Base-by-base conservation (phyloP, 2,113 vertebrate species). In the Calidris pugnax region DNA sequence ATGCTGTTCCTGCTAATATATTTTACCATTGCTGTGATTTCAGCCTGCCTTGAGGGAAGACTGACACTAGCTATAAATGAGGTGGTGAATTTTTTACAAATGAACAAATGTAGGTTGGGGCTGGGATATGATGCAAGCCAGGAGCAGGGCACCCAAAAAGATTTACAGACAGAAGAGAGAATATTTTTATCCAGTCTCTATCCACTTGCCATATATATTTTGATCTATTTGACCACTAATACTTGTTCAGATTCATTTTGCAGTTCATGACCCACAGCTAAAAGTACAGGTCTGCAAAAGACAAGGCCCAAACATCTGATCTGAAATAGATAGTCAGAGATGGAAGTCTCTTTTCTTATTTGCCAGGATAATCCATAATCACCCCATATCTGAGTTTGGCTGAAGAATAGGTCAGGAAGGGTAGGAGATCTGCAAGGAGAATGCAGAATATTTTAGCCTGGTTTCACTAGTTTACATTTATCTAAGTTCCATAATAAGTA, bases 401-500 rank as follows among this genome's bases (percentile, higher is more conserved):
- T 73, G 66, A 68, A 75, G 45, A 89, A 73, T 47, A 66, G 22
- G 19, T 20, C 30, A 69, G 59, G 17, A 62, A 66, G 26, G 35
- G 21, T 74, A 66, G 55, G 64, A 74, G 63, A 35, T 64, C 47
- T 73, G 23, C 53, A 66, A 95, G 45, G 57, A 82, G 7, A 71
- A 56, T 37, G 9, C 13, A 63, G 66, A 82, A 28, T 87, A 68
- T 90, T 57, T 92, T 59, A 93, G 82, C 66, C n/a, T 69, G 24
- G 10, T 78, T 89, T 91, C 55, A 66, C 59, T 63, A 57, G 71
- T 77, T 97, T 83, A 26, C n/a, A 91, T 87, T 96, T 71, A n/a
- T 89, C 66, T 53, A 76, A 90, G 68, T 50, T 80, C 48, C 53
- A 57, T 50, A 69, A 35, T 68, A 73, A 87, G 62, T 64, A 89